Conservation (phyloP, 2,888 invertebrate genomes). For the Hypolimnas misippus region DNA sequence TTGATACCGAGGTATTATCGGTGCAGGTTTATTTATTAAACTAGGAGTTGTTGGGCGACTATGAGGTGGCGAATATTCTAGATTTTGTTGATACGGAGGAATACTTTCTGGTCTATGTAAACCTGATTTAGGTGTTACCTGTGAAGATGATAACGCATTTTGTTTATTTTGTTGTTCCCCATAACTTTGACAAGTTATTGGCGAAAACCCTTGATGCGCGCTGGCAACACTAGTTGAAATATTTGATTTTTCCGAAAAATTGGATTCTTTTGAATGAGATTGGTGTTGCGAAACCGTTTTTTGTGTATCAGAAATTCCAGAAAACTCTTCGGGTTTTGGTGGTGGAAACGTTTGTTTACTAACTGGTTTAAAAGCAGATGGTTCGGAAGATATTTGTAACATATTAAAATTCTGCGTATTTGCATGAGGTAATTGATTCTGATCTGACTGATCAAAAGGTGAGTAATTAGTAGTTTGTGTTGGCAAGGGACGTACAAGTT, state of each 20-base stretch:
- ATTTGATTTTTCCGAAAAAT: slow-evolving; percentile 58
- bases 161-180: slow-evolving; percentile 73
- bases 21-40: slow-evolving; percentile 89
- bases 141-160: slow-evolving; percentile 10
- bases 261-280: slow-evolving; percentile 59
- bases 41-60: slow-evolving; percentile 88
- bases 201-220: slow-evolving; percentile 60
- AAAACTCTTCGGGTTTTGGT: slow-evolving; percentile 66
- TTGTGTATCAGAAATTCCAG: slow-evolving; percentile 61
- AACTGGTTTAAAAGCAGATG: slow-evolving; percentile 79
- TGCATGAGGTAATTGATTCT: slow-evolving; percentile 60
- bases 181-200: slow-evolving; percentile 70
- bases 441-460: slow-evolving; percentile 41
- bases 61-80: slow-evolving; percentile 83
- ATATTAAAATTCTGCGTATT: slow-evolving; percentile 70
- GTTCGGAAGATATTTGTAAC: slow-evolving; percentile 69
- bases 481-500: slow-evolving; percentile 66
- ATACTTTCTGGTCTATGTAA: slow-evolving; percentile 86
- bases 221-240: slow-evolving; percentile 54
- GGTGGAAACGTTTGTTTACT: slow-evolving; percentile 72
- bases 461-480: slow-evolving; percentile 51
- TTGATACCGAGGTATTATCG: slow-evolving; percentile 91
- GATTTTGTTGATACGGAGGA: slow-evolving; percentile 86
- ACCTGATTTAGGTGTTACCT: slow-evolving; percentile 73
- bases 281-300: slow-evolving; percentile 60